phyloP scores from a whole-genome alignment of 1,140 invertebrate genomes.

The Pseudomyrmex dendroicus region DNA sequence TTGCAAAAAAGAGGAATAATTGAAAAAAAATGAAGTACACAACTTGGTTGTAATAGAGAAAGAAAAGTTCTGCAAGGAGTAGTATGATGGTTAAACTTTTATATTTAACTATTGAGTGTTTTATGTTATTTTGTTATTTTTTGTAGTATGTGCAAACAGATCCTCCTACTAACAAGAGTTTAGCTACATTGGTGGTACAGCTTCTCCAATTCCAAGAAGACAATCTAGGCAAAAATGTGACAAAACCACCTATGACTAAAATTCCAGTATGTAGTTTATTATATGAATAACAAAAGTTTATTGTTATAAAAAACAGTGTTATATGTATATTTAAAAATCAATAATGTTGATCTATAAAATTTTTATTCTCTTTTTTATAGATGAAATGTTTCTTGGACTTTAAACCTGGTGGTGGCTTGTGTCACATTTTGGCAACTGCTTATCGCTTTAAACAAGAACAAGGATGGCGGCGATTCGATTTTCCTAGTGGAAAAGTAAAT shows the following conservation, averaged over 20 bases:
- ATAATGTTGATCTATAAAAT: conserved; percentile 10
- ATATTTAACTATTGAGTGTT: neutral
- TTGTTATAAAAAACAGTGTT: neutral
- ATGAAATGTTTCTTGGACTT: conserved; percentile 98
- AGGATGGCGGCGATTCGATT: conserved; percentile 96
- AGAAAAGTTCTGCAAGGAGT: too few species aligned
- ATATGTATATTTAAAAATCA: neutral
- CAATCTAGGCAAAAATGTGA: conserved; percentile 96
- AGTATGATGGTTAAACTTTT: too few species aligned
- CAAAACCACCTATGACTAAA: conserved; percentile 93
- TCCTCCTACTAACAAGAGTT: conserved; percentile 96
- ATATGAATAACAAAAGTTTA: neutral
- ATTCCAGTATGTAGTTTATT: conserved; percentile 90
- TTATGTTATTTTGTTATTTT: conserved; percentile 16
- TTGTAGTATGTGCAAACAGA: conserved; percentile 94
- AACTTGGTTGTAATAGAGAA: too few species aligned
- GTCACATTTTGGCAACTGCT: conserved; percentile 96
- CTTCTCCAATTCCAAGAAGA: conserved; percentile 98
- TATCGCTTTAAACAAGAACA: conserved; percentile 98
- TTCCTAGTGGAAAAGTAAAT: conserved; percentile 92
- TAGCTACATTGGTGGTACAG: conserved; percentile 94
- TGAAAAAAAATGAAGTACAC: too few species aligned
- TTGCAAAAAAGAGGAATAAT: too few species aligned
- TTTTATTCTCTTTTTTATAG: conserved; percentile 84
- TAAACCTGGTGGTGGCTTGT: conserved; percentile 95